phyloP scores from a whole-genome alignment of 2,797 vertebrate genomes.

The Sebastolobus alascanus region DNA sequence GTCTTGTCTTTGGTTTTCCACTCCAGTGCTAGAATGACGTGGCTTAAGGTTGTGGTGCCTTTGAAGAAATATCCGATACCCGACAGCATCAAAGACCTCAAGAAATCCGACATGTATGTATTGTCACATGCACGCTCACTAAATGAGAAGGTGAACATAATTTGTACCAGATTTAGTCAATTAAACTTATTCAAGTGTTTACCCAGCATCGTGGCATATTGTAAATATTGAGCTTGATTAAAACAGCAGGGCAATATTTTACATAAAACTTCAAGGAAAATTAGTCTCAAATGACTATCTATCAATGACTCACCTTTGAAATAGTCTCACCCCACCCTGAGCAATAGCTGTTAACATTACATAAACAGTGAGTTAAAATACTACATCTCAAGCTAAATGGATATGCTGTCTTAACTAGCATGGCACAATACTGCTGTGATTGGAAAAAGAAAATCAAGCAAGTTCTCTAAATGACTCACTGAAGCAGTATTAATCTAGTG shows the following conservation, averaged over 20 bases:
- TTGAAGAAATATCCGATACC: slow-evolving; percentile 3
- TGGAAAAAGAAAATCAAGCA: background rate
- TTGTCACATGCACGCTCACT: background rate
- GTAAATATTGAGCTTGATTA: background rate
- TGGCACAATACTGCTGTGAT: no score
- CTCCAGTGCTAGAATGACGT: accelerated
- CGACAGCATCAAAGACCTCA: accelerated
- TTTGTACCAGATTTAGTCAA: background rate
- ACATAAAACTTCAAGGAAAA: background rate
- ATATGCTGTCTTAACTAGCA: no score
- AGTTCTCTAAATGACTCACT: slow-evolving; percentile 8
- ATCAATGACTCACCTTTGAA: slow-evolving; percentile 4
- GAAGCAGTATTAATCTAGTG: background rate
- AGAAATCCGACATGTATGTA: background rate
- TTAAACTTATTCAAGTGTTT: background rate
- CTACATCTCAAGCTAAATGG: no score
- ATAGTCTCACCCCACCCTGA: slow-evolving; percentile 4
- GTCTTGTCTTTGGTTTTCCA: slow-evolving; percentile 5
- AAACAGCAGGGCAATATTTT: background rate
- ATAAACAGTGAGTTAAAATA: no score
- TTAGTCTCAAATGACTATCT: no score
- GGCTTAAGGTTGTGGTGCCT: background rate
- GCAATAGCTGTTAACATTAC: background rate
- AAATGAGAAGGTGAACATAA: background rate
- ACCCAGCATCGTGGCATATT: background rate